phyloP scores from a whole-genome alignment of 2,888 invertebrate species.

The Coelopa pilipes region DNA sequence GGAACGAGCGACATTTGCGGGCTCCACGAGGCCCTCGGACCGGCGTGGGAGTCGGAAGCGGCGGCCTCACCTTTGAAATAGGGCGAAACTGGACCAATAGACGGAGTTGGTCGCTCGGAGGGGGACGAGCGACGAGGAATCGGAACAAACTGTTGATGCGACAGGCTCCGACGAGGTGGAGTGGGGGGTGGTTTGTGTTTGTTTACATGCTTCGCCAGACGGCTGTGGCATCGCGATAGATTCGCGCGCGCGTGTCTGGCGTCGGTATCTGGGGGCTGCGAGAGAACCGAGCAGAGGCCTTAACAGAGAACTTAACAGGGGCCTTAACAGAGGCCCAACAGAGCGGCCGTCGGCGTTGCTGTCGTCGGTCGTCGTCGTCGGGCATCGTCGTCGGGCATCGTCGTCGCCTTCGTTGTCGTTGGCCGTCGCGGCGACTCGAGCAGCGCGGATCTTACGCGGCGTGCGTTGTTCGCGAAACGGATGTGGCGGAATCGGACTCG shows the following conservation, averaged over 20 bases:
- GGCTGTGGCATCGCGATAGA: background rate
- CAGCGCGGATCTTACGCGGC: slow-evolving; percentile 20
- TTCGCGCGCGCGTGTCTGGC: too few relatives aligned
- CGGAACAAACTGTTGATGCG: slow-evolving; percentile 24
- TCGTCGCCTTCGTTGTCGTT: background rate
- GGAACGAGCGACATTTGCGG: too few relatives aligned
- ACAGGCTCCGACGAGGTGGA: too few relatives aligned
- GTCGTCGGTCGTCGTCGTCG: background rate
- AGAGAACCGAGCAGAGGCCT: background rate
- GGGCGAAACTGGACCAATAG: background rate
- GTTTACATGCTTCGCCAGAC: slow-evolving; percentile 7
- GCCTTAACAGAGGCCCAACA: background rate
- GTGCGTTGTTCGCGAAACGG: slow-evolving; percentile 27
- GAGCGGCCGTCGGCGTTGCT: background rate
- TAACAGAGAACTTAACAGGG: background rate
- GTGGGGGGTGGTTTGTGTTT: slow-evolving; percentile 2
- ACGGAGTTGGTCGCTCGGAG: background rate
- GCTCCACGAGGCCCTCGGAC: too few relatives aligned
- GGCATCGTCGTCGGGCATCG: too few relatives aligned
- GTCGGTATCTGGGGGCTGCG: too few relatives aligned
- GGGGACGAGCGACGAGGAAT: background rate
- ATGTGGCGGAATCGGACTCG: too few relatives aligned
- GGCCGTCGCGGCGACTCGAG: too few relatives aligned
- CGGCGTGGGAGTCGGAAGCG: too few relatives aligned
- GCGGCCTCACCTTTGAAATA: too few relatives aligned